Percentiles rank a stretch among this genome's conserved stretches.
Evolutionary conservation across 92 coral and sea anemone species (phyloP).

Genomic region (Isaurus tuberculatus): DNA sequence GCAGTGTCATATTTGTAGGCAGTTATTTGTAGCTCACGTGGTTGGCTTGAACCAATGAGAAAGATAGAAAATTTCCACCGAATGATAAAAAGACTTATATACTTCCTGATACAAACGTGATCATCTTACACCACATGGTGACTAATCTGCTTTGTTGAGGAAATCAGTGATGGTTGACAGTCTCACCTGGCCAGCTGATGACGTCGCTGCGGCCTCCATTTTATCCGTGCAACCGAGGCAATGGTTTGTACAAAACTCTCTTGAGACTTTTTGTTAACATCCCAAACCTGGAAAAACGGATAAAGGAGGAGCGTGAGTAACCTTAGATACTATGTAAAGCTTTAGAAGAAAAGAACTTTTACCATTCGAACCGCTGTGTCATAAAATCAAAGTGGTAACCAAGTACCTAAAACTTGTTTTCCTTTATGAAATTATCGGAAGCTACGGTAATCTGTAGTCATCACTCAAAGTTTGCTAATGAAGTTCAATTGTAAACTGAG

Average conservation of each 20-base stretch:
- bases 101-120: background rate
- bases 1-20: no score
- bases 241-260: constrained; percentile 84
- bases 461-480: no score
- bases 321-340: background rate
- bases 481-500: no score
- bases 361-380: no score
- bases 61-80: no score
- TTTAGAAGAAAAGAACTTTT: background rate
- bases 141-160: background rate
- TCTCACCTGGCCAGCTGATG: constrained; percentile 93
- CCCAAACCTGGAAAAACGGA: constrained; percentile 82
- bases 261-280: constrained; percentile 71
- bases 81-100: no score
- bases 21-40: no score
- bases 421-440: background rate
- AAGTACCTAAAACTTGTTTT: no score
- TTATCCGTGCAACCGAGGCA: constrained; percentile 89
- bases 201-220: constrained; percentile 94
- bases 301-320: background rate
- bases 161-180: background rate
- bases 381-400: background rate
- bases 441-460: no score
- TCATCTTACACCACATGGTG: background rate
- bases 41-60: no score